These are phyloP conservation scores for Pristis pectinata DNA, from an alignment of 2,797 vertebrate genomes.

Conservation along the genomic window DNA sequence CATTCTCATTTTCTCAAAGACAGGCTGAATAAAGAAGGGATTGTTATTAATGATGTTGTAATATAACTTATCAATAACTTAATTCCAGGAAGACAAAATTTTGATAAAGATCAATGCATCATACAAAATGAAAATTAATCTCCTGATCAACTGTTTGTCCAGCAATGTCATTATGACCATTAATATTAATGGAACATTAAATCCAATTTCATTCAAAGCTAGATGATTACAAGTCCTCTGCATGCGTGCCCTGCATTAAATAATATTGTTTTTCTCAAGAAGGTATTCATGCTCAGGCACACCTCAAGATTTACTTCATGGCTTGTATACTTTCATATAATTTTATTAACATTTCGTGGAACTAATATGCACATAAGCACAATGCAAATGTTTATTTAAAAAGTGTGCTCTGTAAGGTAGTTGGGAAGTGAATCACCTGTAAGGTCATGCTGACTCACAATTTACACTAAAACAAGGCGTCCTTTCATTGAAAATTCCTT, in stretches of 20 bases:
- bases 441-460: background rate
- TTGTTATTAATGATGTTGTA: background rate
- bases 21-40: background rate
- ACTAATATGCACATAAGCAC: background rate
- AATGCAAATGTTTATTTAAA: background rate
- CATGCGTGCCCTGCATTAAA: background rate
- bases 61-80: conserved; percentile 7
- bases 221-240: background rate
- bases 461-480: background rate
- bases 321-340: background rate
- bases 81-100: background rate
- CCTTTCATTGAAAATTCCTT: background rate
- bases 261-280: background rate
- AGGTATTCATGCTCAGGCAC: background rate
- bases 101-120: conserved; percentile 27
- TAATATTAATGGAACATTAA: conserved; percentile 29
- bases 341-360: background rate
- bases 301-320: background rate
- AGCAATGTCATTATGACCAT: conserved; percentile 12
- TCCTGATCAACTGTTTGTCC: conserved; percentile 34
- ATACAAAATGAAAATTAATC: conserved; percentile 18
- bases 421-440: background rate
- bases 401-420: background rate
- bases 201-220: conserved; percentile 17
- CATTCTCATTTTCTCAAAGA: background rate